Evolutionary conservation across 1,140 invertebrate species (phyloP), one percentile per base, ranked within the genome.

Genomic region (Trichoplusia ni): DNA sequence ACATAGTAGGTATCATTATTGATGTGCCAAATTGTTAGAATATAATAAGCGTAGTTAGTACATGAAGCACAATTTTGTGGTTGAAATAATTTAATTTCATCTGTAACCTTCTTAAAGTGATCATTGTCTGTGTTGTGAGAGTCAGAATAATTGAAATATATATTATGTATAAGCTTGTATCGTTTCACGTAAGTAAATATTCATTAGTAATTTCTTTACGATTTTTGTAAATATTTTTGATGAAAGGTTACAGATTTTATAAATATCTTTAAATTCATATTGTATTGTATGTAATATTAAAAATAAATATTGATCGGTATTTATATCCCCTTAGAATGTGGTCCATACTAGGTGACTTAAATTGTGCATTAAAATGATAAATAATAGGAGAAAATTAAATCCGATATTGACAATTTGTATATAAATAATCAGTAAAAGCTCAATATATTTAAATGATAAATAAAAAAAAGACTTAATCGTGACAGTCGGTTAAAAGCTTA

Each of bases 301-400:
- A 47, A 19, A 59, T 64, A 21, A 13, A 56, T 53, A 61, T 60
- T 60, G 27, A 51, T 67, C 58, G 65, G 62, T 58, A 60, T 60
- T 46, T n/a, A n/a, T n/a, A 60, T 74, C 69, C 73, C 78, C 77
- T 64, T 90, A 89, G 87, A 84, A 81, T 73, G 86, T 83, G 88
- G 88, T 89, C 88, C 88, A 90, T 81, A 78, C 79, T 90, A 84
- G 81, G 79, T 84, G 80, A 82, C 77, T 82, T 82, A 90, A 85
- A 82, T 81, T 76, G 86, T 88, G 86, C 82, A 89, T 89, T 90
- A 90, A 90, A 89, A 67, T 77, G 53, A 69, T 79, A 81, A 77
- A 81, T 81, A 83, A 81, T 74, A 75, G 74, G 29, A 38, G 16
- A 47, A 56, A 54, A 60, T 35, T 46, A 76, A 29, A 81, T 79